Percentiles rank a stretch among this genome's conserved stretches.
These are phyloP conservation scores for Microcebus tavaratra DNA, from an alignment of 2,113 vertebrate genomes.

Conservation along the genomic window DNA sequence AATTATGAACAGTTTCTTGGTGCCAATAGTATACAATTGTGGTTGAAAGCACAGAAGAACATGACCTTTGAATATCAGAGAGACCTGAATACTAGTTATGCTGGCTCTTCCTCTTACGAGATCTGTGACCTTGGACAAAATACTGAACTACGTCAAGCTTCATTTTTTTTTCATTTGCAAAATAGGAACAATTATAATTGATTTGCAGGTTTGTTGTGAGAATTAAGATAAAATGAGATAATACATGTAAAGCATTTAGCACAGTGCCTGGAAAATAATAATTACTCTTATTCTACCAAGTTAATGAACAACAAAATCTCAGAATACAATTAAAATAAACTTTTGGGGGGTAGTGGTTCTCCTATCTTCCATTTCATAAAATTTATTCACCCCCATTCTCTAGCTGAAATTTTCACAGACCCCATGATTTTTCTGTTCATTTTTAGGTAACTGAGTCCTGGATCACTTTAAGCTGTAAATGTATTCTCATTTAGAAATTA, in stretches of 20 bases:
- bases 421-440: background rate
- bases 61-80: background rate
- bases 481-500: background rate
- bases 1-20: background rate
- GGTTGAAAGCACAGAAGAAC: background rate
- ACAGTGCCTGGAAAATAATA: background rate
- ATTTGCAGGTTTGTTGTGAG: background rate
- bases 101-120: background rate
- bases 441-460: background rate
- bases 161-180: background rate
- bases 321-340: background rate
- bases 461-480: background rate
- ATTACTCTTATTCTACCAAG: background rate
- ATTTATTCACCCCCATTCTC: background rate
- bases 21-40: background rate
- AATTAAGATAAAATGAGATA: background rate
- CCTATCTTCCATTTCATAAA: background rate
- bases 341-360: background rate
- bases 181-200: background rate
- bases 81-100: background rate
- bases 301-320: background rate
- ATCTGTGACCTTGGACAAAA: background rate
- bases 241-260: background rate
- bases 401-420: background rate
- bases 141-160: background rate